Evolutionary conservation across 2,113 vertebrate genomes (phyloP), one percentile per base, ranked within the genome.

Genomic region (Ibidorhyncha struthersii): DNA sequence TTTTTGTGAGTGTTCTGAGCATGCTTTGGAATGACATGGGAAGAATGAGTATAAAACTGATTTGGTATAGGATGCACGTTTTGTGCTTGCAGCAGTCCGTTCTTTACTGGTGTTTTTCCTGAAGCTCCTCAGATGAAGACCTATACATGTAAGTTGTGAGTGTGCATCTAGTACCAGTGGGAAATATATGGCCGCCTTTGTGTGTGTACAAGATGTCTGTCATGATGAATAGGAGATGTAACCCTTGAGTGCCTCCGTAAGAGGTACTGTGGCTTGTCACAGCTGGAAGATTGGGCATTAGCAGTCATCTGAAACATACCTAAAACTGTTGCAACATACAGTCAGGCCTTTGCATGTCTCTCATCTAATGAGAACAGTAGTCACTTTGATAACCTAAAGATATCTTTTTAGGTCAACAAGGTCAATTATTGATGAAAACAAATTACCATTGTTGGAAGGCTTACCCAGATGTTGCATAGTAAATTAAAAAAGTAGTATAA

Each of bases 91-190:
- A 49, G 38, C 25, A 58, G 18, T 61, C 20, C 1, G 0, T 85
- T 88, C 70, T 73, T 85, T 36, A 30, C 40, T 88, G 49, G n/a
- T 49, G 26, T 62, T 87, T 55, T 82, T 90, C 22, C n/a, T 85
- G 45, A 12, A 16, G 3, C 9, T 65, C 0, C 1, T 63, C 29
- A 55, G 20, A 43, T 69, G 10, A 83, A 71, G 52, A 40, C 21
- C 20, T 90, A 0, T 18, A 15, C 8, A 2, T 34, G 0, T 4
- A 55, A 74, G 36, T 14, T 47, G 14, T 45, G 63, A 72, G 8
- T 12, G 26, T 65, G 14, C 12, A 38, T 10, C 12, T 38, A 12
- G 13, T 30, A 49, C 7, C 19, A 12, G 5, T 13, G 74, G 40
- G 40, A 78, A 63, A 43, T n/a, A 9, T 11, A 3, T 43, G 34